phyloP scores from a whole-genome alignment of 2,888 invertebrate species.

The Dasypogon diadema region DNA sequence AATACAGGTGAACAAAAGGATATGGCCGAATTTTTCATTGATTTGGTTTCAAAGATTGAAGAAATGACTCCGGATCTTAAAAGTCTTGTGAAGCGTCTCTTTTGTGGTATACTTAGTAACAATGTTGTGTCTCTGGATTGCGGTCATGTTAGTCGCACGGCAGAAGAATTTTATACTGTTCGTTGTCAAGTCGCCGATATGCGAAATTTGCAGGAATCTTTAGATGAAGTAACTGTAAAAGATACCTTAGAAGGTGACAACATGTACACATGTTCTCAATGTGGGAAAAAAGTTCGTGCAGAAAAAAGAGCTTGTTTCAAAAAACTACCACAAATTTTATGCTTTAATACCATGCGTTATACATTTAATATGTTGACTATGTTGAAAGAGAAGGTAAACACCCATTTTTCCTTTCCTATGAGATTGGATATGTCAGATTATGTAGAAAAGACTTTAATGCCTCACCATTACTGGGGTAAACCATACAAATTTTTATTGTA shows the following conservation, averaged over 20 bases:
- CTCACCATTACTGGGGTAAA: constrained; percentile 84
- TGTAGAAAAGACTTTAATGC: constrained; percentile 93
- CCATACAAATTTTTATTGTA: constrained; percentile 26
- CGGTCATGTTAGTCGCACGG: constrained; percentile 91
- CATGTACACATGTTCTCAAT: constrained; percentile 97
- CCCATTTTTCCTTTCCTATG: constrained; percentile 95
- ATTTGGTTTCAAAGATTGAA: constrained; percentile 93
- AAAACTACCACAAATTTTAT: constrained; percentile 90
- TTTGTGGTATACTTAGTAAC: constrained; percentile 94
- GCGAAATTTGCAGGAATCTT: constrained; percentile 93
- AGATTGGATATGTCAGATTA: constrained; percentile 94
- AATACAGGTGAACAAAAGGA: constrained; percentile 98
- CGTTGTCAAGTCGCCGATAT: constrained; percentile 97
- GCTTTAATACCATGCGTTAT: constrained; percentile 97
- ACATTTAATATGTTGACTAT: constrained; percentile 98
- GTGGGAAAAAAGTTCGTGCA: constrained; percentile 93
- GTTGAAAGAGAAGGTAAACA: constrained; percentile 97
- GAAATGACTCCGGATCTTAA: constrained; percentile 95
- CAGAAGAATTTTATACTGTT: constrained; percentile 97
- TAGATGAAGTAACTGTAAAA: constrained; percentile 97
- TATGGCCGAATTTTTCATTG: constrained; percentile 98
- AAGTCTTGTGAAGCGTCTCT: constrained; percentile 88
- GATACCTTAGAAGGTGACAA: constrained; percentile 97
- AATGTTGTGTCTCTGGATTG: constrained; percentile 97
- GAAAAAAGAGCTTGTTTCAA: constrained; percentile 96